Conservation (phyloP, 2,888 invertebrate species). For the Cartodere bifasciata region DNA sequence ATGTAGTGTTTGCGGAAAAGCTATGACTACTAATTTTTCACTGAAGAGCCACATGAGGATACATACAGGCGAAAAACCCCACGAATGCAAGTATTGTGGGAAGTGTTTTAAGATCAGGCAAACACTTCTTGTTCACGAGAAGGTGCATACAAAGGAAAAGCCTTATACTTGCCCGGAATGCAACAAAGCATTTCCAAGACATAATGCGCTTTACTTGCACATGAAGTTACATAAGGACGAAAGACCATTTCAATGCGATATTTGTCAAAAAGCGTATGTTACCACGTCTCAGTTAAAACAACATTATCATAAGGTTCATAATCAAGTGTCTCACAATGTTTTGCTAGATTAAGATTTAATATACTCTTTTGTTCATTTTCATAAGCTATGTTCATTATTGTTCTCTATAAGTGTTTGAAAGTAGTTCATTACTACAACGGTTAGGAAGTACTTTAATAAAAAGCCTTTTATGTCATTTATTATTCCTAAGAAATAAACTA, state of each 20-base stretch:
- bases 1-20: constrained; percentile 24
- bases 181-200: constrained; percentile 41
- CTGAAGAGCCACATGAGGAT: constrained; percentile 6
- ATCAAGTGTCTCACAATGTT: no score
- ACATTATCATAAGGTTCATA: no score
- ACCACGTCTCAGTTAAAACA: constrained; percentile 21
- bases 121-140: constrained; percentile 32
- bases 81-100: constrained; percentile 15
- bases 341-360: no score
- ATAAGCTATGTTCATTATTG: no score
- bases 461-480: no score
- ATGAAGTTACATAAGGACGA: constrained; percentile 30
- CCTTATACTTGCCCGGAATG: constrained; percentile 27
- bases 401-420: no score
- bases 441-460: no score
- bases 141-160: constrained; percentile 41
- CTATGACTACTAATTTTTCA: constrained; percentile 15
- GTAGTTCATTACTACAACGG: no score
- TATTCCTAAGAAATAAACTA: no score
- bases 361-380: no score
- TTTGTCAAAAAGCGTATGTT: constrained; percentile 23
- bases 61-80: constrained; percentile 3
- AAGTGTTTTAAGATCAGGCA: constrained; percentile 19
- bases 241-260: constrained; percentile 39
- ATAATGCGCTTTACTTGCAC: constrained; percentile 39